These are phyloP conservation scores for Octomys mimax DNA, from an alignment of 2,797 vertebrate genomes.

Conservation along the genomic window DNA sequence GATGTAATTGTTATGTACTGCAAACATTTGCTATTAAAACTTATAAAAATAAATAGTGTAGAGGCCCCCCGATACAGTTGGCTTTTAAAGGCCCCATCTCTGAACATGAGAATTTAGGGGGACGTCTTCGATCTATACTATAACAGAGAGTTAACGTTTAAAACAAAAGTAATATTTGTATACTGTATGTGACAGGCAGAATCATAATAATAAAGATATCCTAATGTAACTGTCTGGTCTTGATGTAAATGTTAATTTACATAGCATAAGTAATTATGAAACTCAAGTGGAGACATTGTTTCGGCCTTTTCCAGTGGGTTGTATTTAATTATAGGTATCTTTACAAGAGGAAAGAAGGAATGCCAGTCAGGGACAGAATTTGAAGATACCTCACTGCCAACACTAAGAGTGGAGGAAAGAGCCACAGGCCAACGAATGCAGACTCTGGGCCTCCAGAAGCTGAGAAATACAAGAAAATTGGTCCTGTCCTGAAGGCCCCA, in stretches of 20 bases:
- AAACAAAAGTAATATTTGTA: not conserved
- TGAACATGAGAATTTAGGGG: not conserved
- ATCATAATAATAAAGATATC: not conserved
- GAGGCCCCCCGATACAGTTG: not conserved
- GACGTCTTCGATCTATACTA: not conserved
- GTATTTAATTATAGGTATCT: not conserved
- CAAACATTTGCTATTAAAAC: not conserved
- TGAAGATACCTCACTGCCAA: not conserved
- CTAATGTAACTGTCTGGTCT: not conserved
- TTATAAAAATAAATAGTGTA: not conserved
- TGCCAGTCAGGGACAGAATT: not conserved
- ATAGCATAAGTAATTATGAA: not conserved
- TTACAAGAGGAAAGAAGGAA: not conserved
- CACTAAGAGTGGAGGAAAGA: not conserved
- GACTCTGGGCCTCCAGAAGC: not conserved
- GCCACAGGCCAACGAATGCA: not conserved
- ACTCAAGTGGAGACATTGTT: not conserved
- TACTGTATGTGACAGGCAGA: not conserved
- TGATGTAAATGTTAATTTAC: not conserved
- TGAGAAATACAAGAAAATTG: not conserved
- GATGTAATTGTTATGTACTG: not conserved
- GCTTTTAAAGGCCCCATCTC: not conserved
- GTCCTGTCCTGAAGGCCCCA: not conserved
- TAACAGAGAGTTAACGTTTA: not conserved
- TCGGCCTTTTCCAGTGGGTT: not conserved